Evolutionary conservation across 2,797 vertebrate species (phyloP), one percentile per base, ranked within the genome.

Genomic region (Urosaurus nigricauda): DNA sequence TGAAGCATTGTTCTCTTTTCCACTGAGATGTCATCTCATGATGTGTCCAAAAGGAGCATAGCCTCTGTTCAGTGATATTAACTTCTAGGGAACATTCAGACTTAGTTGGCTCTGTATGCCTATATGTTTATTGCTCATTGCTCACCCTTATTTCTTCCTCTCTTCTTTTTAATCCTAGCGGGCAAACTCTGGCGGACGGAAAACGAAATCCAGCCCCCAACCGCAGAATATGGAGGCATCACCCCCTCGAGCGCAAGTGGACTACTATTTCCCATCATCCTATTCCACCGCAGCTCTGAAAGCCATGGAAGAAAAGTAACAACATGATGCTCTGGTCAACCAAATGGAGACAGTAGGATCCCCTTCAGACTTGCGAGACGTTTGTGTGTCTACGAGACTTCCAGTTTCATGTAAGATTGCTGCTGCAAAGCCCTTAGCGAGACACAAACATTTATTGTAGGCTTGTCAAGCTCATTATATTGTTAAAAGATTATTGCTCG

Each of bases 321-420:
- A 0, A 4, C 37, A 1, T 12, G 65, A 2, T 12, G 1, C 24
- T 0, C 5, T 11, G 3, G 0, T 5, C 77, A 8, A 1, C 63
- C 24, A 2, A 17, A 0, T 21, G 1, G 29, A 56, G 58, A 60
- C 58, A 21, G 17, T 0, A 19, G 7, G 32, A 1, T 3, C 37
- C 13, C 9, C 35, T 12, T 43, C 2, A 9, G 51, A 63, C 14
- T 32, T 1, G 43, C 5, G 56, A 26, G 24, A 3, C 4, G 0
- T 7, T 35, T 56, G 43, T 5, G 7, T 9, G 35, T 2, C 13
- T 32, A 1, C n/a, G n/a, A n/a, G n/a, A n/a, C 1, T n/a, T 35
- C 32, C 78, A 51, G 53, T n/a, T 37, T 79, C n/a, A 32, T 53
- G 16, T 29, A 13, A 37, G 37, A 9, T 37, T 19, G 16, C 14